Evolutionary conservation across 2,888 invertebrate species (phyloP).

Genomic region (Lapara coniferarum): DNA sequence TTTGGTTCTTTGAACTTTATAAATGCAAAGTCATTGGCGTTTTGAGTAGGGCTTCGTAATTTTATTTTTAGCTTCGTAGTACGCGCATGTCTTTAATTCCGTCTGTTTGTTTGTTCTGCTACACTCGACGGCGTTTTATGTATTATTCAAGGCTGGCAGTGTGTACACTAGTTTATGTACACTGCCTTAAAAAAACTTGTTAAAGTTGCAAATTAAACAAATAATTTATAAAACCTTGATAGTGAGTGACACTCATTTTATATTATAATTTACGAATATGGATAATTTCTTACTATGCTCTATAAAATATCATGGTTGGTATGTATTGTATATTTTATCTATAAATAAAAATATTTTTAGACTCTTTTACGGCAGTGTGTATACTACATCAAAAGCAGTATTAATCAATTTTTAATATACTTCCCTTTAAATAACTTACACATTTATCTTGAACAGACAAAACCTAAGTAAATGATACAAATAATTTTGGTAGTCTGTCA

Average conservation of each 20-base stretch:
- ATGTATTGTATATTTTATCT: no score
- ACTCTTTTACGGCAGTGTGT: no score
- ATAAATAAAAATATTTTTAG: no score
- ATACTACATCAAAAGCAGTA: no score
- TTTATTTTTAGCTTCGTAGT: constrained; percentile 70
- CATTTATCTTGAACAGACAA: no score
- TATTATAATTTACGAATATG: background rate
- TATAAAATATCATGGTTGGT: no score
- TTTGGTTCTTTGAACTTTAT: constrained; percentile 59
- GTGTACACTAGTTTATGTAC: constrained; percentile 13
- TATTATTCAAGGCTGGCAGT: constrained; percentile 23
- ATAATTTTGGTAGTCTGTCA: no score
- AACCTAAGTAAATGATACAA: no score
- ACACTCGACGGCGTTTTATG: constrained; percentile 14
- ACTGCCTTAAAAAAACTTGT: constrained; percentile 7
- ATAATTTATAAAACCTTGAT: background rate
- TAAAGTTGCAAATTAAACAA: background rate
- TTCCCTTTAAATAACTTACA: no score
- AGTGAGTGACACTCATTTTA: background rate
- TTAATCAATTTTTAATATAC: no score
- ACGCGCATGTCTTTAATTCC: constrained; percentile 53
- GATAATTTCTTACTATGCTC: no score
- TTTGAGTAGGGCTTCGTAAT: constrained; percentile 21
- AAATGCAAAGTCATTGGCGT: constrained; percentile 36
- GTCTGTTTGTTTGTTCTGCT: constrained; percentile 56